Base-by-base conservation (phyloP, 2,797 vertebrate genomes). In the Phyllotis vaccarum region DNA sequence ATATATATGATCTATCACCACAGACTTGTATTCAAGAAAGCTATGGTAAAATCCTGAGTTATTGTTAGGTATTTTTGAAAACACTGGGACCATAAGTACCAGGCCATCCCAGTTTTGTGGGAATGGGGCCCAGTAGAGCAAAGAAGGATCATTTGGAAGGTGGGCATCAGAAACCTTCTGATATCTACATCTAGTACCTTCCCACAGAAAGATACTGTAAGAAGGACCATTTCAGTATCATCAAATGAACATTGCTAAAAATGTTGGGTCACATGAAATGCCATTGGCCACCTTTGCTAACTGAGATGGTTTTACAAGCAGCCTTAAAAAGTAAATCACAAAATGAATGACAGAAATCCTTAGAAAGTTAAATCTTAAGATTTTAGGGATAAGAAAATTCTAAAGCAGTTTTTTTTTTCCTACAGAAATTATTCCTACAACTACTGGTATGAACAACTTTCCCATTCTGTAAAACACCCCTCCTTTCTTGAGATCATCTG, bases 401-500 rank as follows among this genome's bases (percentile, higher is more conserved):
- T 46, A 16, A 86, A 46, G 10, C 1, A 78, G n/a, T n/a, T n/a
- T n/a, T 19, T 6, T 43, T 43, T 68, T 72, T n/a, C 6, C 16
- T 17, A 16, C 16, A 49, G 58, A 75, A 1, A 58, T 54, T 87
- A 16, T 86, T 79, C 22, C 40, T 49, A 27, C 14, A 64, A 79
- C 27, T 49, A 14, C 40, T 76, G 72, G 24, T 17, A 40, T 46
- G 16, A 3, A 43, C 52, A 58, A 80, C 10, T 17, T 8, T 82
- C 34, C 9, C 12, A 24, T 78, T 89, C 34, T 21, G 24, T 86
- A 19, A 37, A 78, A 22, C 76, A 43, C 17, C 10, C 6, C 27
- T 95, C 80, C 78, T 68, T n/a, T 78, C 21, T 92, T 92, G 22
- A 92, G 91, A 89, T 79, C 58, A 96, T 17, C 24, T 64, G 10